Evolutionary conservation across 2,113 vertebrate genomes (phyloP).

Genomic region (Platanista minor): DNA sequence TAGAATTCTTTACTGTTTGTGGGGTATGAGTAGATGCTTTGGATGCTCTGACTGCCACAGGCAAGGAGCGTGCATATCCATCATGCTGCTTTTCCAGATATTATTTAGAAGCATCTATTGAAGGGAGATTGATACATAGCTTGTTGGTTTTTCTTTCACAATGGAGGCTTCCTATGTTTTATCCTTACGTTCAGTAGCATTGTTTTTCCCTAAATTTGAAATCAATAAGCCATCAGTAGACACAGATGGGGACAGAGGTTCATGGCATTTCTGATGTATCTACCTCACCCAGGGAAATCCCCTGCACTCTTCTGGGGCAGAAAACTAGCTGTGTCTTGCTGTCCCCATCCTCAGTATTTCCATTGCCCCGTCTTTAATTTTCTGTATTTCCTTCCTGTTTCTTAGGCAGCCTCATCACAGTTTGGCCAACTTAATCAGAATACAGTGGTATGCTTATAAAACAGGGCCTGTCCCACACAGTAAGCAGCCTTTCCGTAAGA

Average conservation of each 20-base stretch:
- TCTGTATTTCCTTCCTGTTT: not conserved
- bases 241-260: not conserved
- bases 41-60: not conserved
- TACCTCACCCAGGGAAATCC: not conserved
- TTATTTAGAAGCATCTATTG: not conserved
- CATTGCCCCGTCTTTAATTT: not conserved
- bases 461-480: not conserved
- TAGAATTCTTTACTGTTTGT: not conserved
- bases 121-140: not conserved
- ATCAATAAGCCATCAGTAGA: not conserved
- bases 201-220: not conserved
- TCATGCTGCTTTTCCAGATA: not conserved
- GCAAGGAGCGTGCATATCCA: rapidly evolving
- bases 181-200: not conserved
- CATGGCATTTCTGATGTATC: rapidly evolving
- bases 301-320: rapidly evolving
- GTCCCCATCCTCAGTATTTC: not conserved
- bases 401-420: not conserved
- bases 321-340: not conserved
- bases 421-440: not conserved
- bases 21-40: not conserved
- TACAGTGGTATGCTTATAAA: not conserved
- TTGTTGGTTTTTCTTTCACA: not conserved
- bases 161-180: not conserved
- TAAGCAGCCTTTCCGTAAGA: not conserved